A percentile compares a stretch with the other conserved stretches of the same genome.
Evolutionary conservation across 2,888 invertebrate genomes (phyloP).

Genomic region (Danaus chrysippus): DNA sequence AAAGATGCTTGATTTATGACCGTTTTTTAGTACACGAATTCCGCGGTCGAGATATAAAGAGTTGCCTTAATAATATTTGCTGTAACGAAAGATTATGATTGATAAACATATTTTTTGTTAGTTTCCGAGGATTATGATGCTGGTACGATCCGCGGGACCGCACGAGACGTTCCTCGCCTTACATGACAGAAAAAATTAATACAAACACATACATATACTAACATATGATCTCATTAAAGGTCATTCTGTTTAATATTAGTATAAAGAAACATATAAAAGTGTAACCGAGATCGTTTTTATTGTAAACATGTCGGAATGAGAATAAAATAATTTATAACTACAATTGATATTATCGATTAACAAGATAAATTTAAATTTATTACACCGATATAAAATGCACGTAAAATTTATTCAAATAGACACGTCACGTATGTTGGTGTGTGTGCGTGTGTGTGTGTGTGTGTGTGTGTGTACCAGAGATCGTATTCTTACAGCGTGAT

Average conservation of each 20-base stretch:
- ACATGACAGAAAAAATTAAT: slow-evolving; percentile 26
- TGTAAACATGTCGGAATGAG: slow-evolving; percentile 10
- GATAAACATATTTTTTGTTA: slow-evolving; percentile 61
- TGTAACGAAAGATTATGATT: slow-evolving; percentile 66
- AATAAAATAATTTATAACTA: slow-evolving; percentile 23
- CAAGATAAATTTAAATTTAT: slow-evolving; percentile 32
- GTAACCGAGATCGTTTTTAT: background rate
- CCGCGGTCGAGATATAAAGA: slow-evolving; percentile 23
- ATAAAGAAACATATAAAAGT: background rate
- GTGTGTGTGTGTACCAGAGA: no score
- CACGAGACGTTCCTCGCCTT: slow-evolving; percentile 8
- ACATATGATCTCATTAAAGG: slow-evolving; percentile 20
- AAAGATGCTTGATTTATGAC: slow-evolving; percentile 29
- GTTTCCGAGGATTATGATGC: slow-evolving; percentile 61
- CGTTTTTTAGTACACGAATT: slow-evolving; percentile 20
- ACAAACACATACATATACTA: slow-evolving; percentile 21
- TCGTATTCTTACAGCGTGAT: slow-evolving; percentile 5
- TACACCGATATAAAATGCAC: slow-evolving; percentile 33
- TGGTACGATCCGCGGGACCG: slow-evolving; percentile 51
- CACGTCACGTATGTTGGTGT: no score
- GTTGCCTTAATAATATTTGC: slow-evolving; percentile 36
- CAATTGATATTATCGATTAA: background rate
- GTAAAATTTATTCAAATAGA: no score
- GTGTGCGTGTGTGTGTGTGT: no score
- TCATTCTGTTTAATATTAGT: slow-evolving; percentile 18